These are phyloP conservation scores for Atherinosoma microstoma DNA, from an alignment of 2,797 vertebrate species.

Conservation along the genomic window DNA sequence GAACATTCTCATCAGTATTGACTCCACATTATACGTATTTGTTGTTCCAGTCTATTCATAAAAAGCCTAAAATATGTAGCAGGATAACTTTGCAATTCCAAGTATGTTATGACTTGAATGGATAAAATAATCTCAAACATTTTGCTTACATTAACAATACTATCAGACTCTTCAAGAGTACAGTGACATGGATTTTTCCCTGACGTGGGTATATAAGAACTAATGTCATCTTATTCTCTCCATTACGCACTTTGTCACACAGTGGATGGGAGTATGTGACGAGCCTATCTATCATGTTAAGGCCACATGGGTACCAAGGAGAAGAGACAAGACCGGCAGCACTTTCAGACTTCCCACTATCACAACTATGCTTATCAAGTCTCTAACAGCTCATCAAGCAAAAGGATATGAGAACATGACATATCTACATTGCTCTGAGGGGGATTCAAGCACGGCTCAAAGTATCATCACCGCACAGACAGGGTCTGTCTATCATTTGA, in stretches of 20 bases:
- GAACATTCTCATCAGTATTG: neutral
- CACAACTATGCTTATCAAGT: slow-evolving; percentile 26
- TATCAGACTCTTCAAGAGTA: slow-evolving; percentile 4
- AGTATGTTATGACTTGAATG: neutral
- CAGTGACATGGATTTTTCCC: slow-evolving; percentile 13
- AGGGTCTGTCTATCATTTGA: neutral
- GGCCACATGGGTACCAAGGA: slow-evolving; percentile 13
- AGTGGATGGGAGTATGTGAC: neutral
- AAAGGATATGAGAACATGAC: slow-evolving; percentile 10
- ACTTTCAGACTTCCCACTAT: slow-evolving; percentile 25
- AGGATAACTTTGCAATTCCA: neutral
- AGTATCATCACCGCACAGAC: neutral
- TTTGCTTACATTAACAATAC: neutral
- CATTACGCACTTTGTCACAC: slow-evolving; percentile 12
- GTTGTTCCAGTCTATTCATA: neutral
- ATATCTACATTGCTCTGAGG: slow-evolving; percentile 1
- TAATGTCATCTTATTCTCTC: slow-evolving; percentile 28
- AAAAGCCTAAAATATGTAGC: neutral
- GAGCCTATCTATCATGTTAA: slow-evolving; percentile 12
- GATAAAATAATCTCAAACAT: neutral
- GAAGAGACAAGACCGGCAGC: slow-evolving; percentile 30
- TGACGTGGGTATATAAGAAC: slow-evolving; percentile 7
- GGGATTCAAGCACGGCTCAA: neutral
- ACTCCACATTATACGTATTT: neutral
- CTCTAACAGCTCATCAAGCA: slow-evolving; percentile 1